phyloP scores from a whole-genome alignment of 2,797 vertebrate species.

The Myotis findleyi region DNA sequence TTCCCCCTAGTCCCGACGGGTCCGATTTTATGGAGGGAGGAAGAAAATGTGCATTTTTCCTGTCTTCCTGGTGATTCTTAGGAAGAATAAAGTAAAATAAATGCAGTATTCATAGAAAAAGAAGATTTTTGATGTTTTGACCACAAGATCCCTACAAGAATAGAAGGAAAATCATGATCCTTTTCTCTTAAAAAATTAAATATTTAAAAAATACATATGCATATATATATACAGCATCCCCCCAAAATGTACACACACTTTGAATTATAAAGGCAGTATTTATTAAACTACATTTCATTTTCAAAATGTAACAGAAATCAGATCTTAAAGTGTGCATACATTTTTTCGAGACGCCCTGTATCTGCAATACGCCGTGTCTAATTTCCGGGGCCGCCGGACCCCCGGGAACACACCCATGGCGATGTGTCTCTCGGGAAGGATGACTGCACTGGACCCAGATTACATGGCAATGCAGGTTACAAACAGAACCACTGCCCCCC shows the following conservation, averaged over 20 bases:
- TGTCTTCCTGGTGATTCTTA: background rate
- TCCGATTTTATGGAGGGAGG: background rate
- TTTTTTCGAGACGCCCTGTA: too few relatives aligned
- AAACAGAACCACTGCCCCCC: background rate
- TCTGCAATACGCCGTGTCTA: background rate
- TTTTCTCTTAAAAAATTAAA: constrained; percentile 42
- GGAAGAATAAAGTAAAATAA: background rate
- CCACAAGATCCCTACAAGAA: background rate
- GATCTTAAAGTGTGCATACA: too few relatives aligned
- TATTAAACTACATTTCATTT: too few relatives aligned
- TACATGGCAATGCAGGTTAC: background rate
- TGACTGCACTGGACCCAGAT: background rate
- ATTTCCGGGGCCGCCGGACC: background rate
- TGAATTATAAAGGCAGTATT: too few relatives aligned
- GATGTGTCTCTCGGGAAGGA: background rate
- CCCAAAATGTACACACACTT: too few relatives aligned
- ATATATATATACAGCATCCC: background rate
- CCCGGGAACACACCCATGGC: background rate
- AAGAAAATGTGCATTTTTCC: background rate
- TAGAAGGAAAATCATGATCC: background rate
- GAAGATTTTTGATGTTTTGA: background rate
- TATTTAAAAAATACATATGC: background rate
- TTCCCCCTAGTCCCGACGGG: background rate
- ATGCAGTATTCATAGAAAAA: background rate
- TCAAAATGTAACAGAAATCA: too few relatives aligned